Evolutionary conservation across 2,888 invertebrate species (phyloP).

Genomic region (Sylvicola cinctus): DNA sequence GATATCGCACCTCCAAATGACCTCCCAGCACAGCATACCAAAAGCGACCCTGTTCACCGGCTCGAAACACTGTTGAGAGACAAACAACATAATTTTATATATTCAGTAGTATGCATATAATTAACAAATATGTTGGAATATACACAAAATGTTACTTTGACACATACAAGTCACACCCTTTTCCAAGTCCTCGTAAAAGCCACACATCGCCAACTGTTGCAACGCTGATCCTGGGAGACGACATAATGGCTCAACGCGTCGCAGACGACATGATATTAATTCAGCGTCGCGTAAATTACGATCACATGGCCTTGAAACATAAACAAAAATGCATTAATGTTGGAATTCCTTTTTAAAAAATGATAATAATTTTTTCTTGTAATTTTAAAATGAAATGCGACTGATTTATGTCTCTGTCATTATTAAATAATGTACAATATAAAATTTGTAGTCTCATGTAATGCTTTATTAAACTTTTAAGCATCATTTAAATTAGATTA

Average conservation of each 20-base stretch:
- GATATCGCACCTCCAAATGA: slow-evolving; percentile 42
- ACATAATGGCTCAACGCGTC: slow-evolving; percentile 39
- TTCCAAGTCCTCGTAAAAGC: slow-evolving; percentile 58
- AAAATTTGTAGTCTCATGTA: neutral
- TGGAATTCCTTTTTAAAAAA: neutral
- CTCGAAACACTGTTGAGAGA: slow-evolving; percentile 42
- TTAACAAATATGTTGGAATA: slow-evolving; percentile 1
- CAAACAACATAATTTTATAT: neutral
- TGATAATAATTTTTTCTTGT: neutral
- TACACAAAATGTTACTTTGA: slow-evolving; percentile 5
- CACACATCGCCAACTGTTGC: slow-evolving; percentile 52
- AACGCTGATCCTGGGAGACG: slow-evolving; percentile 45
- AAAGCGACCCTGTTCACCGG: slow-evolving; percentile 56
- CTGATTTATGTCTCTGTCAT: no score
- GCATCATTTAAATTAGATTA: no score
- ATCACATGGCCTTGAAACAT: slow-evolving; percentile 41
- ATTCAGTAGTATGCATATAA: neutral
- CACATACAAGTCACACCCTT: slow-evolving; percentile 56
- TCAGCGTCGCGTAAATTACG: slow-evolving; percentile 51
- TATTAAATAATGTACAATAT: neutral
- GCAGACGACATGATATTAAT: slow-evolving; percentile 42
- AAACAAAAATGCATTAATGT: slow-evolving; percentile 4
- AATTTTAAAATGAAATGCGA: neutral
- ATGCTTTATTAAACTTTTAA: no score
- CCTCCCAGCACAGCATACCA: slow-evolving; percentile 62